Conservation (phyloP, 2,113 vertebrate genomes). For the Hemicordylus capensis region DNA sequence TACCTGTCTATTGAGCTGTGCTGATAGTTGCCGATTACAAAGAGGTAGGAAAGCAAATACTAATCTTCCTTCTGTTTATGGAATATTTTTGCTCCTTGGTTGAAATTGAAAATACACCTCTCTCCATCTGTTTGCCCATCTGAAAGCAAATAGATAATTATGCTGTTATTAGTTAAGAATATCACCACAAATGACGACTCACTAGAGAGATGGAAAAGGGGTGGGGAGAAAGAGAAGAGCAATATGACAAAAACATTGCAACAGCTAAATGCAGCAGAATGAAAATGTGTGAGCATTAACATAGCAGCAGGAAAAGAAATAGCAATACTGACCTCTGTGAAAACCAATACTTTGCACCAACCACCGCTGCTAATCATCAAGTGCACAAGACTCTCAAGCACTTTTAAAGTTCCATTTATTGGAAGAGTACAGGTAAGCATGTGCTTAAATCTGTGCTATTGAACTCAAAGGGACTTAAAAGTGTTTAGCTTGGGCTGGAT, state of each 20-base stretch:
- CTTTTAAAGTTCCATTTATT: background rate
- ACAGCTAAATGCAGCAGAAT: constrained; percentile 10
- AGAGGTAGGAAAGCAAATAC: background rate
- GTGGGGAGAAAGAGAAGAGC: constrained; percentile 9
- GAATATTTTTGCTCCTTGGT: constrained; percentile 4
- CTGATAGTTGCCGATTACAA: background rate
- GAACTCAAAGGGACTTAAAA: background rate
- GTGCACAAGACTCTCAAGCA: background rate
- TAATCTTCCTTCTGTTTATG: constrained; percentile 7
- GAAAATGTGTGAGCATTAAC: constrained; percentile 27
- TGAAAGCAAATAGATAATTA: constrained; percentile 38
- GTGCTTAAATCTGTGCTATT: background rate
- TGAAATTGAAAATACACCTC: constrained; percentile 25
- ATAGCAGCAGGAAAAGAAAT: background rate
- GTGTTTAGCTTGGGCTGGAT: no score
- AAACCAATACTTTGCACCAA: background rate
- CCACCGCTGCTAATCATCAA: background rate
- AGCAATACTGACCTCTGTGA: background rate
- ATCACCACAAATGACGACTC: constrained; percentile 24
- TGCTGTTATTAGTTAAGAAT: constrained; percentile 15
- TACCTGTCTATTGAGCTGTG: background rate
- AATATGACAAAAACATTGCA: constrained; percentile 38
- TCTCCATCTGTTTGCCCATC: constrained; percentile 13
- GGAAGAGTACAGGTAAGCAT: background rate
- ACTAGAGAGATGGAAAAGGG: constrained; percentile 12